A percentile compares a stretch with the other conserved stretches of the same genome.
Evolutionary conservation across 2,797 vertebrate genomes (phyloP).

Genomic region (Alectoris magna): DNA sequence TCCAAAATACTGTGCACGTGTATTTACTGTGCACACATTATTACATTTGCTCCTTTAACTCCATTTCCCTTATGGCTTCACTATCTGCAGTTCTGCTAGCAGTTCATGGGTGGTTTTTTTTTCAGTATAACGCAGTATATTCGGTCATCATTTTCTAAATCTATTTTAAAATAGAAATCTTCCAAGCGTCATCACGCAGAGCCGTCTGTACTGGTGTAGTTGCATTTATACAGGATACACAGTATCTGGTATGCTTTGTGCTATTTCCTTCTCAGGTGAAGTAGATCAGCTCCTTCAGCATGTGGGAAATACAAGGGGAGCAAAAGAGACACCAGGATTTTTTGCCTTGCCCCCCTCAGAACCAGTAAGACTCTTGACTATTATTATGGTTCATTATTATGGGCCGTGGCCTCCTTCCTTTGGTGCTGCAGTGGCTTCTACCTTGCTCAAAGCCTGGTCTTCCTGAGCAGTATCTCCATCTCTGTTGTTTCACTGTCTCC

Average conservation of each 20-base stretch:
- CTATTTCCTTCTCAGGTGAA: not conserved
- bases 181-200: not conserved
- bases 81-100: not conserved
- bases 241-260: not conserved
- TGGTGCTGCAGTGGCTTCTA: not conserved
- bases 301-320: not conserved
- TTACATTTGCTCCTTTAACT: not conserved
- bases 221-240: not conserved
- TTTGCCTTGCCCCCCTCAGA: not conserved
- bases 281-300: not conserved
- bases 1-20: not conserved
- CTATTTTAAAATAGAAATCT: not conserved
- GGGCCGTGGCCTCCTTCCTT: not conserved
- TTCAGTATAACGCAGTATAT: not conserved
- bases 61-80: not conserved
- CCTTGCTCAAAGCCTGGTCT: not conserved
- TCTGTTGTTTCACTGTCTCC: not conserved
- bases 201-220: too few relatives aligned
- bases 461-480: not conserved
- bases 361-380: not conserved
- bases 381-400: accelerated
- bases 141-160: not conserved
- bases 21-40: not conserved
- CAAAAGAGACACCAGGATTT: not conserved
- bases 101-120: not conserved